Base-by-base conservation (phyloP, 2,888 invertebrate genomes). In the Elysia crispata region DNA sequence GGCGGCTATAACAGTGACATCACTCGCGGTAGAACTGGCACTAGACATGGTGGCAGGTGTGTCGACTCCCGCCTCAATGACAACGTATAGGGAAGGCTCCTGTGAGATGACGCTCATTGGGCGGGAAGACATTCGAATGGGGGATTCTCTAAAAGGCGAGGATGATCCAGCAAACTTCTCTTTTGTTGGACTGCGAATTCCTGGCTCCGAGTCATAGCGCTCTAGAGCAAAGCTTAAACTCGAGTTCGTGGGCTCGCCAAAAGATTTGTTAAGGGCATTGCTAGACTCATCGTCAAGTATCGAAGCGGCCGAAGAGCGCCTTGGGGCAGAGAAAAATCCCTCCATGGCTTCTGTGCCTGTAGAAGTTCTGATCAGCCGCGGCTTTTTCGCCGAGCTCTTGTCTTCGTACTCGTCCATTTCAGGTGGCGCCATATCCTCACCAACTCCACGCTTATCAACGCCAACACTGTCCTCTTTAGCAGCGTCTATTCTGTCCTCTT, bases 21-120 rank as follows among this genome's bases (percentile, higher is more conserved):
- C 41, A 1, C 30, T 30, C 1, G 66, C 69, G 6, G 77, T 66
- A 11, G 77, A 69, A 30, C 57, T 60, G 25, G 77, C 69, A 11
- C 54, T 31, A 1, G 62, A 25, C 62, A 70, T 11, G 28, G 15
- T 13, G 11, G 15, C 25, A 3, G 41, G 41, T 6, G 41, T 41
- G 41, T 41, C 0, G 0, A 41, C 1, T 11, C 64, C n/a, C 5
- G 73, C n/a, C 28, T 79, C 79, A 25, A 79, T n/a, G n/a, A 79
- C 79, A 0, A 79, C 79, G 50, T 79, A 73, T 8, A 79, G 57
- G 11, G 28, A 3, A n/a, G 79, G 79, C 33, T 74, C 79, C 20
- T 20, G 1, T 13, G 75, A 57, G 28, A 75, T 30, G 20, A 31
- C 75, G 18, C 70, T 41, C 15, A 49, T 28, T 8, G 69, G 25